Conservation (phyloP, 2,113 vertebrate genomes). For the Ptilorrhoa leucosticta region DNA sequence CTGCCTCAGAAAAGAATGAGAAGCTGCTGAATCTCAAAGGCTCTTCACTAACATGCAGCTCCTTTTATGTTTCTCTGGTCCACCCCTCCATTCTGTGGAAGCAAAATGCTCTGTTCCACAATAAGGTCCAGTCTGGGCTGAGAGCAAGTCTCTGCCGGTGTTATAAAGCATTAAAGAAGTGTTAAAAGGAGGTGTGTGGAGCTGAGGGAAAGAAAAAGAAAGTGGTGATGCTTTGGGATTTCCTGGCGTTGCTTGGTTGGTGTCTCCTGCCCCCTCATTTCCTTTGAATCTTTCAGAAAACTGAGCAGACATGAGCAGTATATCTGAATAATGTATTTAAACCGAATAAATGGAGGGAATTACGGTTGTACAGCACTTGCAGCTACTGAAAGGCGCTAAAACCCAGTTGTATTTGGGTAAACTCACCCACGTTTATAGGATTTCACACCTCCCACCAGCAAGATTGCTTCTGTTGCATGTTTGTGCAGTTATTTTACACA, state of each 20-base stretch:
- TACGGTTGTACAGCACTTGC: background rate
- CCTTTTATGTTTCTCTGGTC: background rate
- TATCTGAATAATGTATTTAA: background rate
- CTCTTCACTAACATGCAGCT: background rate
- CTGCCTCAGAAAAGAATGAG: background rate
- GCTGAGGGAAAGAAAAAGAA: background rate
- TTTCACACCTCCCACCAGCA: background rate
- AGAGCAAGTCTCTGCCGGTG: background rate
- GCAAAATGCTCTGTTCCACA: background rate
- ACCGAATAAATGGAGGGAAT: background rate
- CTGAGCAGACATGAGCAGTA: background rate
- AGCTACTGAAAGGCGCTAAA: background rate
- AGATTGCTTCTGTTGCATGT: background rate
- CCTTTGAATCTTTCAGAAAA: background rate
- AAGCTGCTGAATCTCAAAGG: background rate
- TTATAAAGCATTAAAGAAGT: background rate
- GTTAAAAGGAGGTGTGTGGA: background rate
- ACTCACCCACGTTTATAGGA: background rate
- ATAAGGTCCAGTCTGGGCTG: background rate
- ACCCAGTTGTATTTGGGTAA: background rate
- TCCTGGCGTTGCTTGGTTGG: background rate
- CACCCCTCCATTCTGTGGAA: background rate
- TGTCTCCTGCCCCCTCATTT: background rate
- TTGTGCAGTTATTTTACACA: background rate
- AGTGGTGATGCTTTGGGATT: background rate